Evolutionary conservation across 1,140 invertebrate genomes (phyloP).

Genomic region (Gonioctena quinquepunctata): DNA sequence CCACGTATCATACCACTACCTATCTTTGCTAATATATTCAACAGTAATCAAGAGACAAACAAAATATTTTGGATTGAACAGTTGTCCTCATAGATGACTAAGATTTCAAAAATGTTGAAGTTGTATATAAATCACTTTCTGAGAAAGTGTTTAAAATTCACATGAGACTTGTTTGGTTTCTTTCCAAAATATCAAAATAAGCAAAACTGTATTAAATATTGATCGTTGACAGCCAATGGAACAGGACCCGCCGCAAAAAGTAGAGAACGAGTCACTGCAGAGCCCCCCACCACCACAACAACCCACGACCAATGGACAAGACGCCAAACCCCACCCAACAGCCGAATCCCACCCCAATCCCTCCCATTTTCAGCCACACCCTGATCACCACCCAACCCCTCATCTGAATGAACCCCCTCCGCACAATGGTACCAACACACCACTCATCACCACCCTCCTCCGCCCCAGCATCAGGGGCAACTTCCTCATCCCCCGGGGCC

Average conservation of each 20-base stretch:
- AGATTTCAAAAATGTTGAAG: no score
- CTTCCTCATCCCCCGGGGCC: background rate
- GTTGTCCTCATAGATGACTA: no score
- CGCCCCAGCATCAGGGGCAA: background rate
- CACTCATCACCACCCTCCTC: background rate
- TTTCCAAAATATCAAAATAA: no score
- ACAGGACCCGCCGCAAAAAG: slow-evolving; percentile 7
- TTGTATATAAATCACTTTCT: no score
- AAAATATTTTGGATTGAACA: no score
- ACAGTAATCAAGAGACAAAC: no score
- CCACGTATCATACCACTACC: no score
- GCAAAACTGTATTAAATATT: no score
- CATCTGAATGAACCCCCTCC: background rate
- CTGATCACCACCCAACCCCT: slow-evolving; percentile 49
- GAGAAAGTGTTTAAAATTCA: no score
- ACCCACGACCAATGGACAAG: slow-evolving; percentile 19
- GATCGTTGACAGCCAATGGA: slow-evolving; percentile 9
- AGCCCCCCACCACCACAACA: slow-evolving; percentile 5
- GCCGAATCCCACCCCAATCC: background rate
- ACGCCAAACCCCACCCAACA: slow-evolving; percentile 45
- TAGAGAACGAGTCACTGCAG: slow-evolving; percentile 26
- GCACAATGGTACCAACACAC: no score
- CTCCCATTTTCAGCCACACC: slow-evolving; percentile 23
- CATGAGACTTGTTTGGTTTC: no score
- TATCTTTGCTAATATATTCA: no score